Evolutionary conservation across 2,797 vertebrate genomes (phyloP).

Genomic region (Poeciliopsis infans): DNA sequence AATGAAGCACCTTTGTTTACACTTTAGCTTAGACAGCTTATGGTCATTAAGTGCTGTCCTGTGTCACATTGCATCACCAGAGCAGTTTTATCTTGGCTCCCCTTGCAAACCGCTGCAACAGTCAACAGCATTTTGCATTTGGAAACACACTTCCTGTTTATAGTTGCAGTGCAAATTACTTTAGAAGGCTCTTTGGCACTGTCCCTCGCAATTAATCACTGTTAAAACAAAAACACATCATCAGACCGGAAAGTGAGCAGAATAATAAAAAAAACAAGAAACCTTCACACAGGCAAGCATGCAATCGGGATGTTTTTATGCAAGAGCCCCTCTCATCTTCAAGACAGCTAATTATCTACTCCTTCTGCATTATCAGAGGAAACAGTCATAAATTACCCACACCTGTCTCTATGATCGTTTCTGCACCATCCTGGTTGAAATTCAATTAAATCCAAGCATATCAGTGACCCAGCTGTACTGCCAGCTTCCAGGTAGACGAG

Average conservation of each 20-base stretch:
- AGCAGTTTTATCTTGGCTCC: conserved; percentile 16
- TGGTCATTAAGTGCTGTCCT: conserved; percentile 49
- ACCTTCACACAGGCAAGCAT: conserved; percentile 5
- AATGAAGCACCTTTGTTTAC: conserved; percentile 44
- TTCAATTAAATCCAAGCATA: conserved; percentile 61
- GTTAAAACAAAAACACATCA: conserved; percentile 48
- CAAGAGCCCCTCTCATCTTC: conserved; percentile 44
- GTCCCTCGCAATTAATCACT: conserved; percentile 64
- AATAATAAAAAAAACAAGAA: not conserved
- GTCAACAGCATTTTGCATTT: conserved; percentile 31
- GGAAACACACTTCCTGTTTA: conserved; percentile 64
- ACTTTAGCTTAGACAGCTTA: conserved; percentile 34
- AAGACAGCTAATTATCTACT: conserved; percentile 59
- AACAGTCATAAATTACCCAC: conserved; percentile 52
- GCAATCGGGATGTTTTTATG: conserved; percentile 24
- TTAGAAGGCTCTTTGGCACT: conserved; percentile 63
- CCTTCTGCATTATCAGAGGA: conserved; percentile 40
- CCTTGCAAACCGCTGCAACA: conserved; percentile 9
- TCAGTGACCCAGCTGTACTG: conserved; percentile 53
- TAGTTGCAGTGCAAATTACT: conserved; percentile 52
- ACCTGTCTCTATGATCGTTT: conserved; percentile 49
- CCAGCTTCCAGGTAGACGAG: conserved; percentile 30
- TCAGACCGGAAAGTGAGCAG: conserved; percentile 14
- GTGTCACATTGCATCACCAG: conserved; percentile 53
- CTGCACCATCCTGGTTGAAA: conserved; percentile 26